Evolutionary conservation across 2,113 vertebrate species (phyloP).

Genomic region (Ammospiza caudacuta): DNA sequence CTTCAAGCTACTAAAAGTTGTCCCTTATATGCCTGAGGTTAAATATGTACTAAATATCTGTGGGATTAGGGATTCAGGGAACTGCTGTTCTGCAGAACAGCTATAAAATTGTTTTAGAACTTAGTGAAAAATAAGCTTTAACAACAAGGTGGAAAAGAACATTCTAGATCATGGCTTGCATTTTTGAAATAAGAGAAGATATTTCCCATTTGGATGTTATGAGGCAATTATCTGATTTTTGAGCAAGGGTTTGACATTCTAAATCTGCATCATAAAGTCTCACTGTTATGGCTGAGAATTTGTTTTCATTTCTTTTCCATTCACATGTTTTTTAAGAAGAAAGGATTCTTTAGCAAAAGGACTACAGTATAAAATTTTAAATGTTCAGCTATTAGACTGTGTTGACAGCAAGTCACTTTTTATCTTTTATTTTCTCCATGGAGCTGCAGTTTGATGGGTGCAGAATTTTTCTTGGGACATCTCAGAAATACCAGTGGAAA

Average conservation of each 20-base stretch:
- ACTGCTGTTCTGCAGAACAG: not conserved
- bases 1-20: not conserved
- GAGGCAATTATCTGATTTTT: not conserved
- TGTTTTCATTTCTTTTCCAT: not conserved
- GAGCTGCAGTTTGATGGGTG: not conserved
- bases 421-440: not conserved
- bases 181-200: not conserved
- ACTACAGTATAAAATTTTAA: not conserved
- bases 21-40: not conserved
- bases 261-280: conserved; percentile 3
- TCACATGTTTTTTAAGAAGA: not conserved
- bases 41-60: not conserved
- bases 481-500: not conserved
- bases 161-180: not conserved
- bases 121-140: not conserved
- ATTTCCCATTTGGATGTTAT: not conserved
- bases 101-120: not conserved
- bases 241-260: not conserved
- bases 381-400: not conserved
- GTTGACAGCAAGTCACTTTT: not conserved
- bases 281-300: not conserved
- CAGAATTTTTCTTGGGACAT: not conserved
- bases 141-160: not conserved
- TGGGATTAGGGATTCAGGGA: not conserved
- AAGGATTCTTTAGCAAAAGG: not conserved